phyloP scores from a whole-genome alignment of 2,113 vertebrate species.

The Carettochelys insculpta region DNA sequence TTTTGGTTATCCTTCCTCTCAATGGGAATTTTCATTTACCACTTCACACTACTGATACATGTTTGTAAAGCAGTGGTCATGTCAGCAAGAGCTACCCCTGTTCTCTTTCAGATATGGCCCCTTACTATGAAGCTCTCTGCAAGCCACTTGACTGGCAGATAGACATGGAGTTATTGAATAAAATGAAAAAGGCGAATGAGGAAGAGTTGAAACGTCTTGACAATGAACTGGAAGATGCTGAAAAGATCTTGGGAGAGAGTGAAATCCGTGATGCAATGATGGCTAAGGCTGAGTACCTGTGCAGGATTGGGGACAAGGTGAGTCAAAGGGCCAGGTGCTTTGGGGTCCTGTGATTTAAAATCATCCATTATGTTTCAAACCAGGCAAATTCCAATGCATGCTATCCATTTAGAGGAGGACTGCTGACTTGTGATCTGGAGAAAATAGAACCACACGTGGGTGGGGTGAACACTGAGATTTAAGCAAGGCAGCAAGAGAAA shows the following conservation, averaged over 20 bases:
- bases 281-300: constrained; percentile 96
- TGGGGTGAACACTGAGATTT: neutral
- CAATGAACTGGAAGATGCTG: constrained; percentile 91
- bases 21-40: neutral
- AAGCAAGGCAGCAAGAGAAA: neutral
- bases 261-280: constrained; percentile 98
- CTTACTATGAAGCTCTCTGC: constrained; percentile 92
- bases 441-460: fast-evolving
- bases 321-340: neutral
- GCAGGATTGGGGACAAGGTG: constrained; percentile 95
- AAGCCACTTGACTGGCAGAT: constrained; percentile 94
- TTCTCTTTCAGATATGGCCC: constrained; percentile 89
- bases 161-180: constrained; percentile 86
- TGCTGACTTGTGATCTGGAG: neutral
- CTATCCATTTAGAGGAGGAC: neutral
- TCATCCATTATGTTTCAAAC: neutral
- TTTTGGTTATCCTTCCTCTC: neutral
- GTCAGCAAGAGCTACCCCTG: neutral
- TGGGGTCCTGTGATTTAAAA: fast-evolving
- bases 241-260: constrained; percentile 95
- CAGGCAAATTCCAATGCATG: fast-evolving
- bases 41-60: neutral
- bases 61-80: neutral
- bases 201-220: constrained; percentile 92
- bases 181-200: constrained; percentile 96